Percentiles rank a stretch among this genome's conserved stretches.
phyloP scores from a whole-genome alignment of 1,140 invertebrate genomes.

The Rhizoglyphus robini region DNA sequence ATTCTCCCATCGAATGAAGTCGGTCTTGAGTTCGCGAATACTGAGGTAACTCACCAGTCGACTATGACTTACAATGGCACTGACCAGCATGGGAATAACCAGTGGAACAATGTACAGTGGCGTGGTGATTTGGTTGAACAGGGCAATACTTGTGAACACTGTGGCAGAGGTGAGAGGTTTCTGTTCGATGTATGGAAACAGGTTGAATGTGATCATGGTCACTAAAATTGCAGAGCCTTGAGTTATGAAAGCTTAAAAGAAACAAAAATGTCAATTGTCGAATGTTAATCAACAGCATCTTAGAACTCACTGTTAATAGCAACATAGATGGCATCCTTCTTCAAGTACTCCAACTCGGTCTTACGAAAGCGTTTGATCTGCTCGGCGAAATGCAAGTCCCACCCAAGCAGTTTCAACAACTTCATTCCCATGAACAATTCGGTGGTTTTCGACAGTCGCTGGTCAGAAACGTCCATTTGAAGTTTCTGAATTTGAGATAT shows the following conservation, averaged over 20 bases:
- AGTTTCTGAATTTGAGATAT: slow-evolving; percentile 33
- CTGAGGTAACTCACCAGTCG: slow-evolving; percentile 51
- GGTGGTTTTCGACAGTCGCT: slow-evolving; percentile 55
- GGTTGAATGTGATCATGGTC: slow-evolving; percentile 44
- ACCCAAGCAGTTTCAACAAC: slow-evolving; percentile 63
- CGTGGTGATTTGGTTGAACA: slow-evolving; percentile 64
- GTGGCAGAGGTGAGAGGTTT: slow-evolving; percentile 48
- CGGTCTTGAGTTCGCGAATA: slow-evolving; percentile 45
- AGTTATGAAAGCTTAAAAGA: slow-evolving; percentile 51
- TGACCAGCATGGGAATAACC: slow-evolving; percentile 58
- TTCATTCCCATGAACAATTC: slow-evolving; percentile 67
- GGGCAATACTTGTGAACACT: slow-evolving; percentile 56
- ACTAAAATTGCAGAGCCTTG: slow-evolving; percentile 55
- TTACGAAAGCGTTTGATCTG: slow-evolving; percentile 49
- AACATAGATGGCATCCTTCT: slow-evolving; percentile 36
- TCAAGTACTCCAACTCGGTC: slow-evolving; percentile 54
- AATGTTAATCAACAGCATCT: no score
- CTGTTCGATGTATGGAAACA: slow-evolving; percentile 33
- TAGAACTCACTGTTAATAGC: slow-evolving; percentile 29
- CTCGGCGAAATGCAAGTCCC: slow-evolving; percentile 57
- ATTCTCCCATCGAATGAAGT: slow-evolving; percentile 21
- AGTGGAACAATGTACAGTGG: slow-evolving; percentile 59
- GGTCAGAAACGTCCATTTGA: slow-evolving; percentile 47
- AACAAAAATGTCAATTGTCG: neutral
- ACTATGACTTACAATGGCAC: slow-evolving; percentile 51